phyloP scores from a whole-genome alignment of 2,113 vertebrate genomes.

The Ariopsis seemanni region DNA sequence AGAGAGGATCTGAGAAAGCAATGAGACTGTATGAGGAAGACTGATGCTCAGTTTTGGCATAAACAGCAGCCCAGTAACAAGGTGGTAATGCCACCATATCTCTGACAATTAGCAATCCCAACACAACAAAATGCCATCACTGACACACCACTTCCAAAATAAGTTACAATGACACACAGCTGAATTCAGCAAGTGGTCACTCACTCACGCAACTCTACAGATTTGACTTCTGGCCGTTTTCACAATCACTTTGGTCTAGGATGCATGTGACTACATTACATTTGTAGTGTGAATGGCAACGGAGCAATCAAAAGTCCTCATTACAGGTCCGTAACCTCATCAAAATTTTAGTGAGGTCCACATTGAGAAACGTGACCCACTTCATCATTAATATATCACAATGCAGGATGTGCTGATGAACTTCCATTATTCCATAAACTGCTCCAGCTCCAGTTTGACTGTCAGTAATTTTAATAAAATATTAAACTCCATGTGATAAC shows the following conservation, averaged over 20 bases:
- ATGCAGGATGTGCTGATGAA: not conserved
- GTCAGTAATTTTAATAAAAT: not conserved
- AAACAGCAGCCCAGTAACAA: not conserved
- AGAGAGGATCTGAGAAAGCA: not conserved
- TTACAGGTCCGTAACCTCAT: not conserved
- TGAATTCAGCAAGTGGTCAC: not conserved
- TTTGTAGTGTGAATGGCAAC: not conserved
- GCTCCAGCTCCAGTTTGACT: not conserved
- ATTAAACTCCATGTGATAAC: too few species aligned
- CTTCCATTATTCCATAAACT: not conserved
- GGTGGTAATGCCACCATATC: not conserved
- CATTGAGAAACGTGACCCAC: not conserved
- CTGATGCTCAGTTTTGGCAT: not conserved
- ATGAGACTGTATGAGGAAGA: not conserved
- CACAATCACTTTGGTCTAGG: not conserved
- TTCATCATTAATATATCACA: not conserved
- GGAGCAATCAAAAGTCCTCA: not conserved
- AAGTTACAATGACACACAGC: not conserved
- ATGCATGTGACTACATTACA: not conserved
- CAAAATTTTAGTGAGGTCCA: not conserved
- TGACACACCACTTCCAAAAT: not conserved
- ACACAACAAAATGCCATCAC: not conserved
- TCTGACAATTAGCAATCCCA: slow-evolving; percentile 1
- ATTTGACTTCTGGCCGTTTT: not conserved
- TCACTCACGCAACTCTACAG: not conserved